Base-by-base conservation (phyloP, 2,113 vertebrate genomes). In the Pachypanchax playfairii region DNA sequence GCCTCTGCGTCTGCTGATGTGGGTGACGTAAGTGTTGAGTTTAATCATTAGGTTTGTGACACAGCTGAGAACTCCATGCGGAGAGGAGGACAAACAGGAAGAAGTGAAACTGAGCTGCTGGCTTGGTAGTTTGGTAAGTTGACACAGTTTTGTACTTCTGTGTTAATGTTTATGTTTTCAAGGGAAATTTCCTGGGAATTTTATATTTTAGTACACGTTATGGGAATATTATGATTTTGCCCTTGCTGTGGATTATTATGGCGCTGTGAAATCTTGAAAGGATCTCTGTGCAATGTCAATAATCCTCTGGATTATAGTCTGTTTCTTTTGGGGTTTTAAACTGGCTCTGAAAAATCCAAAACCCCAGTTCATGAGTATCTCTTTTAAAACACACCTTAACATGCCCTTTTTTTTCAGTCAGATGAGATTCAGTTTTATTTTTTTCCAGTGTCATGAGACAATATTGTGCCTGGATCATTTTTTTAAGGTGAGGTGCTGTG, bases 281-380 rank as follows among this genome's bases (percentile, higher is more conserved):
- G 71, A 87, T 88, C 82, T 63, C 54, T 73, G 53, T 64, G 69
- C 72, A 80, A 81, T 86, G 77, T 83, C 35, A 80, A 69, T 85
- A 87, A 88, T 88, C 87, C 77, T 65, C 31, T 6, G 49, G 87
- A 86, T 90, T 73, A 89, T 88, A 62, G 53, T 49, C 13, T 59
- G 42, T 78, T 76, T 74, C 46, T 75, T 55, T 48, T 46, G 57
- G 41, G 56, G 61, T 54, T 67, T 6, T 58, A 58, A 36, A 22
- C 56, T 42, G 47, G 36, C 64, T 79, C 51, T 33, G 22, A 51
- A 62, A 22, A 70, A 20, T 31, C 35, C 18, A 55, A 55, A 69
- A 56, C 64, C 69, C 15, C 24, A 36, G 39, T 53, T 54, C 28
- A 21, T 14, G 18, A 24, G 2, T 21, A 14, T 31, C 64, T 52